phyloP scores from a whole-genome alignment of 2,113 vertebrate genomes.

The Thunnus thynnus region DNA sequence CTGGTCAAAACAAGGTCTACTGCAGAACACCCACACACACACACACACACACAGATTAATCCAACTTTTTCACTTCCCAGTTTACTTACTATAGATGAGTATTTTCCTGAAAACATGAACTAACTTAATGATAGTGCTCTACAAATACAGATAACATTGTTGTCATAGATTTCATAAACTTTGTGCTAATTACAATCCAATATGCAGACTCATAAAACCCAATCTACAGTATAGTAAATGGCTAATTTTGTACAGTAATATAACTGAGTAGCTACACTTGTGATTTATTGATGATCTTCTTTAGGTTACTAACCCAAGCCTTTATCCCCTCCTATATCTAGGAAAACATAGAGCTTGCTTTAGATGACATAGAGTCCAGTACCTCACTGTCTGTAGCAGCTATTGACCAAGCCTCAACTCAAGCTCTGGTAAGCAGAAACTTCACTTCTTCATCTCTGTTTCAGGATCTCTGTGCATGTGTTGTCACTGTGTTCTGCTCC shows the following conservation, averaged over 20 bases:
- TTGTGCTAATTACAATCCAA: neutral
- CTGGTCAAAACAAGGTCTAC: neutral
- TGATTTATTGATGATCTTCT: slow-evolving; percentile 32
- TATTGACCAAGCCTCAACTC: slow-evolving; percentile 94
- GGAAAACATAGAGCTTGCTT: slow-evolving; percentile 96
- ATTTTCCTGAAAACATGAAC: too few species aligned
- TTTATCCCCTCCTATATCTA: slow-evolving; percentile 84
- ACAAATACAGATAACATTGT: neutral
- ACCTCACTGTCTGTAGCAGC: slow-evolving; percentile 89
- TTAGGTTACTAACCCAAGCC: slow-evolving; percentile 73
- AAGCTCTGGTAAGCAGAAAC: slow-evolving; percentile 92
- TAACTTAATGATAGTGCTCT: neutral
- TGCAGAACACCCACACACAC: too few species aligned
- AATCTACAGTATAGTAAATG: slow-evolving; percentile 22
- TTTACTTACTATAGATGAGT: neutral
- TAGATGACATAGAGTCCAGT: slow-evolving; percentile 93
- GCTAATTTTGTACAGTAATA: neutral
- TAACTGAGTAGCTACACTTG: neutral
- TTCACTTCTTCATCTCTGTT: slow-evolving; percentile 29
- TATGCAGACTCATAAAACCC: slow-evolving; percentile 39
- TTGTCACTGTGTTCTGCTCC: neutral
- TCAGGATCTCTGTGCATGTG: neutral
- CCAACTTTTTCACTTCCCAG: neutral
- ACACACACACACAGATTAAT: too few species aligned
- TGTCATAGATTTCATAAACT: neutral